Evolutionary conservation across 1,140 invertebrate genomes (phyloP), one percentile per base, ranked within the genome.

Genomic region (Drosophila malerkotliana): DNA sequence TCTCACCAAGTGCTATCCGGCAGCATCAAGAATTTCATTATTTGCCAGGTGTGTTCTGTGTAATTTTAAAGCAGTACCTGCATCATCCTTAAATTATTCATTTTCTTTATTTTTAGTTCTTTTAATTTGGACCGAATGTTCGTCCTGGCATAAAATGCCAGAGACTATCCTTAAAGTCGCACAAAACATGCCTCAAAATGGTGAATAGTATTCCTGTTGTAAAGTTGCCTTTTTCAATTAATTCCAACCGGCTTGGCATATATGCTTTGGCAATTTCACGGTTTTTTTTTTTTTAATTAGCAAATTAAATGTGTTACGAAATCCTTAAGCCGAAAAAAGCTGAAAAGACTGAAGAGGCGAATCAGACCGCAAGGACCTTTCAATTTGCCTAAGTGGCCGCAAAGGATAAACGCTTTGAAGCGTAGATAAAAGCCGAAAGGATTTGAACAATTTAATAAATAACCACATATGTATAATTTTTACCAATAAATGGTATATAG

Each of bases 1-100:
- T 52, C 47, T 37, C 64, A 14, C 39, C 61, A 54, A 63, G 44
- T 37, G 59, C 48, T 18, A 8, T 51, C 14, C 14, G 32, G 26
- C 14, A 66, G 61, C 30, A 58, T 66, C 68, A 77, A 80, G 68
- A 85, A 85, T 85, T 85, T 85, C 78, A 85, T 87, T 85, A 85
- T 87, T 77, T 74, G 74, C 9, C 32, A 37, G 39, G 44, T 52
- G n/a, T 58, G 55, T 71, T 71, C 7, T 71, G 63, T 80, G 67
- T 58, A 56, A 67, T 82, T 85, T 82, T 78, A 75, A 75, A 87
- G 78, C 78, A 78, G 45, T 47, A 66, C 67, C 28, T 37, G 56
- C 51, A 67, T 37, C 45, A 32, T 28, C 62, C 55, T 51, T 82
- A 72, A 85, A 85, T 87, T 81, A 81, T 85, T 85, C 74, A 84